These are phyloP conservation scores for Ambastaia sidthimunki DNA, from an alignment of 2,797 vertebrate genomes.

Conservation along the genomic window DNA sequence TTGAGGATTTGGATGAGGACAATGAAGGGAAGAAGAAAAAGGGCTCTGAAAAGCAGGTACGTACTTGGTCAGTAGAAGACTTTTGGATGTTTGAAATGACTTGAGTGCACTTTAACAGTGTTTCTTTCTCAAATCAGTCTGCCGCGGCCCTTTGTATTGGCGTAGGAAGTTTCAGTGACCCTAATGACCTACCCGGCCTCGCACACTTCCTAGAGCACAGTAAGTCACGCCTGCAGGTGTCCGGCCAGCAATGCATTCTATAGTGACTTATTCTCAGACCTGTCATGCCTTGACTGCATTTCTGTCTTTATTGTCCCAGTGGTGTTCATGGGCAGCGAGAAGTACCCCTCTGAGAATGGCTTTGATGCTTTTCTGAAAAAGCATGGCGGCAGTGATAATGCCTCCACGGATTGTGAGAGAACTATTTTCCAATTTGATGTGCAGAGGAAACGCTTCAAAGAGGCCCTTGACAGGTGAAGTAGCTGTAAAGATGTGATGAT, in stretches of 20 bases:
- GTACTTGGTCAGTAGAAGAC: not conserved
- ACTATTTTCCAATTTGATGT: slow-evolving; percentile 96
- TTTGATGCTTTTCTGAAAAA: slow-evolving; percentile 97
- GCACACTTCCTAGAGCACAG: slow-evolving; percentile 98
- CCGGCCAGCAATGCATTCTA: not conserved
- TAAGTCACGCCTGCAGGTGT: slow-evolving; percentile 72
- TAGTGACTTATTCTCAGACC: not conserved
- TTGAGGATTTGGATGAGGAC: slow-evolving; percentile 77
- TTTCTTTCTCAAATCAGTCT: slow-evolving; percentile 77
- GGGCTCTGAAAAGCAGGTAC: slow-evolving; percentile 90
- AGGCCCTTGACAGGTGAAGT: slow-evolving; percentile 91
- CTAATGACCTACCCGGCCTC: slow-evolving; percentile 91
- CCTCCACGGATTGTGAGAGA: slow-evolving; percentile 93
- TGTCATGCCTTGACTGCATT: not conserved
- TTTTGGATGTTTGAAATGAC: not conserved
- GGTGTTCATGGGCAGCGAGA: slow-evolving; percentile 98
- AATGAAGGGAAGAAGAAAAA: slow-evolving; percentile 81
- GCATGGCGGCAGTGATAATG: slow-evolving; percentile 93
- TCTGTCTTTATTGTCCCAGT: slow-evolving; percentile 71
- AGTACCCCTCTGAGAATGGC: slow-evolving; percentile 95
- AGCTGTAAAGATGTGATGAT: slow-evolving; percentile 46
- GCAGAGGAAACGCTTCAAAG: slow-evolving; percentile 93
- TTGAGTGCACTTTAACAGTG: not conserved
- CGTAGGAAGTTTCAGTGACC: slow-evolving; percentile 96
- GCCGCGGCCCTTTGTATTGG: slow-evolving; percentile 94